phyloP scores from a whole-genome alignment of 2,113 vertebrate species.

The Origma solitaria region DNA sequence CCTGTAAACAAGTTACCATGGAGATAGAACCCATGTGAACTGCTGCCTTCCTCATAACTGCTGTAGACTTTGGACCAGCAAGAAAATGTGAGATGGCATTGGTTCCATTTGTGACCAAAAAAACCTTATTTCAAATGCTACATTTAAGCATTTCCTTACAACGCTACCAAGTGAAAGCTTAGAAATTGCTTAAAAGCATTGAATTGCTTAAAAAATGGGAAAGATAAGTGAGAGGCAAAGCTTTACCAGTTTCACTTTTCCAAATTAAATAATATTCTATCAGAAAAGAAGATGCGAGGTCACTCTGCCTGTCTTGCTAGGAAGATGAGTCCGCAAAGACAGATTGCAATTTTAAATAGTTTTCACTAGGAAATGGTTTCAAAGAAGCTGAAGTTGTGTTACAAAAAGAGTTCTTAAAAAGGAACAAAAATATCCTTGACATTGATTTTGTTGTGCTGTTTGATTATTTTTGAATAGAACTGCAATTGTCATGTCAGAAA shows the following conservation, averaged over 20 bases:
- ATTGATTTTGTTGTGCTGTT: background rate
- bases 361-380: constrained; percentile 14
- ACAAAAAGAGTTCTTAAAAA: background rate
- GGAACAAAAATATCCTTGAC: constrained; percentile 9
- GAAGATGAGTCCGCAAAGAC: background rate
- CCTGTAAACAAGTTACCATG: constrained; percentile 81
- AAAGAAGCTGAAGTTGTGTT: background rate
- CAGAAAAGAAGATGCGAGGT: background rate
- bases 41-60: constrained; percentile 56
- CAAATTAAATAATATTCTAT: constrained; percentile 14
- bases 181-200: constrained; percentile 24
- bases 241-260: constrained; percentile 2
- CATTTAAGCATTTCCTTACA: constrained; percentile 15
- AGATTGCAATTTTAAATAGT: constrained; percentile 22
- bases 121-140: background rate
- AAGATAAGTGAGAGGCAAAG: background rate
- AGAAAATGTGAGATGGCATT: constrained; percentile 17
- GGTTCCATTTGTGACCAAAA: background rate
- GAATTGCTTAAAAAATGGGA: constrained; percentile 6
- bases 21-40: constrained; percentile 74
- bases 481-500: constrained; percentile 16
- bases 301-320: background rate
- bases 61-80: constrained; percentile 58
- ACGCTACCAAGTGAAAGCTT: background rate
- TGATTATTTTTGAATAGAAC: background rate